Conservation (phyloP, 2,113 vertebrate species). For the Monopterus albus region DNA sequence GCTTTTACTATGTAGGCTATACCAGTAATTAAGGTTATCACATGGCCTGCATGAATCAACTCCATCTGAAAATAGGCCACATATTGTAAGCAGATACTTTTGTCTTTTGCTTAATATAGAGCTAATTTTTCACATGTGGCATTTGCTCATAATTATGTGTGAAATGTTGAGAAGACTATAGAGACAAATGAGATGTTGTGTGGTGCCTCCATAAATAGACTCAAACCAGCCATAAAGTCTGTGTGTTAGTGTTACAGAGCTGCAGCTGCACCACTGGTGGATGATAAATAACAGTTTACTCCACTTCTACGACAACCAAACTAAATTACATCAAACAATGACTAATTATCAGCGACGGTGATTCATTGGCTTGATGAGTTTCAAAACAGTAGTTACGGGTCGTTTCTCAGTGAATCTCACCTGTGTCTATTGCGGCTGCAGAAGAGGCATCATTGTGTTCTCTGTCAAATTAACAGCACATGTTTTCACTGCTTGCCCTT, state of each 20-base stretch:
- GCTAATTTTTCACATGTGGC: conserved; percentile 38
- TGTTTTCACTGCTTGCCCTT: conserved; percentile 6
- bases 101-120: conserved; percentile 28
- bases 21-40: conserved; percentile 46
- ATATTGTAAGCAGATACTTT: conserved; percentile 28
- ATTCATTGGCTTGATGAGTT: conserved; percentile 22
- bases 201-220: conserved; percentile 43
- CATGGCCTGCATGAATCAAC: conserved; percentile 41
- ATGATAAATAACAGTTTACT: conserved; percentile 46
- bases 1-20: conserved; percentile 43
- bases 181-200: conserved; percentile 40
- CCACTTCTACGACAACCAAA: not conserved
- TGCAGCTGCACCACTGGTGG: conserved; percentile 40
- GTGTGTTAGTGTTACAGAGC: conserved; percentile 20
- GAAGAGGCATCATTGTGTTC: not conserved
- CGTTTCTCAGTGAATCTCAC: not conserved
- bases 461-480: conserved; percentile 11
- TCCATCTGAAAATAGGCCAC: conserved; percentile 49
- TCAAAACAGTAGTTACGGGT: conserved; percentile 5
- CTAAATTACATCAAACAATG: conserved; percentile 31
- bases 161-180: conserved; percentile 23
- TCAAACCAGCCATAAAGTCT: conserved; percentile 13
- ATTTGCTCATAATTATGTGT: conserved; percentile 24
- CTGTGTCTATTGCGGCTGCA: not conserved
- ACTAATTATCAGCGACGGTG: conserved; percentile 12